phyloP scores from a whole-genome alignment of 2,797 vertebrate species.

The Pseudocheirus occidentalis region DNA sequence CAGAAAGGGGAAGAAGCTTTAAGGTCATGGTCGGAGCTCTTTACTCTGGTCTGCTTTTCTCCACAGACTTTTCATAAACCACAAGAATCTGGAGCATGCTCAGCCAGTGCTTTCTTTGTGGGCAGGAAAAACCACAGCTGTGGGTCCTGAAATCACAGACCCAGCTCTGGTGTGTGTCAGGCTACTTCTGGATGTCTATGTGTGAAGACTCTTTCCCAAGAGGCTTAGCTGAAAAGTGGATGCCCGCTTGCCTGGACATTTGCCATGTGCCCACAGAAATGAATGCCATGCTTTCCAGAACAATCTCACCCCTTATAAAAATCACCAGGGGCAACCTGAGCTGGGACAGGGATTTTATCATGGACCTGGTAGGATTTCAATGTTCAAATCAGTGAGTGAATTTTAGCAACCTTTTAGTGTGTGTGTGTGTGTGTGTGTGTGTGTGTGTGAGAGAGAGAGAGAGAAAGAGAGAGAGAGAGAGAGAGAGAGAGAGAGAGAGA shows the following conservation, averaged over 20 bases:
- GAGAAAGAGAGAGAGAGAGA: too few species aligned
- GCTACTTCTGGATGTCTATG: background rate
- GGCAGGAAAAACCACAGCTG: constrained; percentile 25
- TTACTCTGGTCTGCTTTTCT: background rate
- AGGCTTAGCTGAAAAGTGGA: background rate
- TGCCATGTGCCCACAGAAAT: constrained; percentile 32
- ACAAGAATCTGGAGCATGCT: constrained; percentile 56
- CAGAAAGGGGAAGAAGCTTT: background rate
- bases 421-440: too few species aligned
- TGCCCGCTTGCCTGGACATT: constrained; percentile 25
- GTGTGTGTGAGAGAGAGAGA: too few species aligned
- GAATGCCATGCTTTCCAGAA: constrained; percentile 63
- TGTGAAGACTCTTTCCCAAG: background rate
- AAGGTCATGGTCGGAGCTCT: background rate
- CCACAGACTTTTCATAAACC: constrained; percentile 45
- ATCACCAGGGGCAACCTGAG: constrained; percentile 52
- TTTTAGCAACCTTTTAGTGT: background rate
- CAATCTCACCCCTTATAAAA: constrained; percentile 55
- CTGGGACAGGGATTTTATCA: constrained; percentile 47
- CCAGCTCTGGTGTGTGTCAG: constrained; percentile 61
- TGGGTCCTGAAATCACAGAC: background rate
- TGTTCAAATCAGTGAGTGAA: constrained; percentile 41
- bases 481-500: too few species aligned
- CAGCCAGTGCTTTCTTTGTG: constrained; percentile 35
- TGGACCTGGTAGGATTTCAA: constrained; percentile 50